Evolutionary conservation across 1,140 invertebrate species (phyloP).

Genomic region (Pogonomyrmex barbatus): DNA sequence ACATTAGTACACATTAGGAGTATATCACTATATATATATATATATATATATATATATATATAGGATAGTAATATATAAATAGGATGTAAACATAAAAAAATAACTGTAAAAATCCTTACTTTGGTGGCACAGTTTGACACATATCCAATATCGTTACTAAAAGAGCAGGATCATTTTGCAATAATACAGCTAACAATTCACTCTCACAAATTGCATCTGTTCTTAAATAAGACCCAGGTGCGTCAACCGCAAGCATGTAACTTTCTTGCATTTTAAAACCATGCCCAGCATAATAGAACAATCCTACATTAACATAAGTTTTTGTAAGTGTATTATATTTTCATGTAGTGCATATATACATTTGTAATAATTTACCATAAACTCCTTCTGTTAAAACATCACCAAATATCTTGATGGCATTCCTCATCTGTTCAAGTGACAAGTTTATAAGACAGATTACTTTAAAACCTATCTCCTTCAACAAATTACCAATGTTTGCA

Average conservation of each 20-base stretch:
- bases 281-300: slow-evolving; percentile 84
- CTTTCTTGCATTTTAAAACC: slow-evolving; percentile 84
- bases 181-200: slow-evolving; percentile 78
- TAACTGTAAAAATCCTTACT: slow-evolving; percentile 67
- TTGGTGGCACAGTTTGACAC: slow-evolving; percentile 80
- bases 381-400: slow-evolving; percentile 76
- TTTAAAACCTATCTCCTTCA: slow-evolving; percentile 82
- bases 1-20: too few relatives aligned
- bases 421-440: slow-evolving; percentile 79
- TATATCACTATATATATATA: too few relatives aligned
- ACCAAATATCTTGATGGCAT: slow-evolving; percentile 79
- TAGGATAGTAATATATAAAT: not conserved
- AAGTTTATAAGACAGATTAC: slow-evolving; percentile 80
- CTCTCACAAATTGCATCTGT: slow-evolving; percentile 81
- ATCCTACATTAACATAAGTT: slow-evolving; percentile 70
- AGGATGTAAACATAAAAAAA: slow-evolving; percentile 19
- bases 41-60: not conserved
- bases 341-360: not conserved
- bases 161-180: slow-evolving; percentile 79
- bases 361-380: slow-evolving; percentile 77
- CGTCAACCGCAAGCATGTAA: slow-evolving; percentile 82
- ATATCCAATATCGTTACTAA: slow-evolving; percentile 82
- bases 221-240: slow-evolving; percentile 77
- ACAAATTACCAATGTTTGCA: slow-evolving; percentile 76
- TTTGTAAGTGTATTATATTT: slow-evolving; percentile 8